These are phyloP conservation scores for Meloidogyne floridensis DNA, from an alignment of 1,140 invertebrate genomes.

Conservation along the genomic window DNA sequence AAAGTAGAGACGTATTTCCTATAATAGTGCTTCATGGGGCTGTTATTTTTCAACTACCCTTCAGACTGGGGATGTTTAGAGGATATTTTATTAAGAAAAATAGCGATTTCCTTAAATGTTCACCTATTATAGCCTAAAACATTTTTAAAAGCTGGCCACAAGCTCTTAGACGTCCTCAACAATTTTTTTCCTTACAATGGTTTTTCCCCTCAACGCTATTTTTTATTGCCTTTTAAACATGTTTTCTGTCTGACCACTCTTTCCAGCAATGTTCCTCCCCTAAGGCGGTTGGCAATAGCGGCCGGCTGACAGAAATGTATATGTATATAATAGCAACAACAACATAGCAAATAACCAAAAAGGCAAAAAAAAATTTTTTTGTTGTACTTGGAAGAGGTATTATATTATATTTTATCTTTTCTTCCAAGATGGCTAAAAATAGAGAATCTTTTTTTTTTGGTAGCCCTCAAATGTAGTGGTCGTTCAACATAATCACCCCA, in stretches of 20 bases:
- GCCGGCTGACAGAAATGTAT: neutral
- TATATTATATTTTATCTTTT: neutral
- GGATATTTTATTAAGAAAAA: neutral
- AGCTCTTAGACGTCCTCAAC: neutral
- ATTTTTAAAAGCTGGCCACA: neutral
- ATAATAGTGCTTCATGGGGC: no score
- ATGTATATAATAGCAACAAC: neutral
- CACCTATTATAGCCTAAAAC: neutral
- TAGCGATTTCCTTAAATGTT: neutral
- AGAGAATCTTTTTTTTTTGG: neutral
- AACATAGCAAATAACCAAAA: constrained; percentile 2
- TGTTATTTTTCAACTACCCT: no score
- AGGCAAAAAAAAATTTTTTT: neutral
- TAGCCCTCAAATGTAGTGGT: no score
- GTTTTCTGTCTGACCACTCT: neutral
- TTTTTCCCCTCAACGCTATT: neutral
- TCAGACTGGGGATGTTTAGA: no score
- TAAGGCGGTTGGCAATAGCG: neutral
- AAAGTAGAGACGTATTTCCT: no score
- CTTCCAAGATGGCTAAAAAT: no score
- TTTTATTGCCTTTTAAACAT: neutral
- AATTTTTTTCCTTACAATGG: neutral
- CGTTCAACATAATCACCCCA: no score
- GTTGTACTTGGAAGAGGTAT: neutral
- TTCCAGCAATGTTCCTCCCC: neutral